A percentile compares a stretch with the other conserved stretches of the same genome.
Evolutionary conservation across 2,888 invertebrate species (phyloP).

Genomic region (Meteorus cinctellus): DNA sequence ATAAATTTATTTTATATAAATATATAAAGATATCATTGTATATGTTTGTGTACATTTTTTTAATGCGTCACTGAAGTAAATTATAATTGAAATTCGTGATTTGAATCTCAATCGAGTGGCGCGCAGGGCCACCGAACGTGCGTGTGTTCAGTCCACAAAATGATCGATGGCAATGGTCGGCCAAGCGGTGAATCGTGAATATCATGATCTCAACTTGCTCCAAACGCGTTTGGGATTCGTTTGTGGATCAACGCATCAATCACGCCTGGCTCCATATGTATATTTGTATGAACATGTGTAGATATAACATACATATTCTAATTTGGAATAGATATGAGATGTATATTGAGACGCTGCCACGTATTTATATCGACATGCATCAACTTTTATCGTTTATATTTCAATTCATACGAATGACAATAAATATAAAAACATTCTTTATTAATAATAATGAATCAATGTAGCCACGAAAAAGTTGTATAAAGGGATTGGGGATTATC

Average conservation of each 20-base stretch:
- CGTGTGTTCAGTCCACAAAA: constrained; percentile 36
- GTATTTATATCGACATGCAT: constrained; percentile 1
- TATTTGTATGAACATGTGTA: constrained; percentile 28
- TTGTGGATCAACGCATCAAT: constrained; percentile 53
- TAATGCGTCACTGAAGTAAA: constrained; percentile 16
- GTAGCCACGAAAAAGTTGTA: neutral
- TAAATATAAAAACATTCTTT: constrained; percentile 8
- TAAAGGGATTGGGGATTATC: neutral
- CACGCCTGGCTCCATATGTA: constrained; percentile 33
- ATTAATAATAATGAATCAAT: neutral
- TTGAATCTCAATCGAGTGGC: constrained; percentile 37
- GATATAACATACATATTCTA: neutral
- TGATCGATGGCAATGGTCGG: constrained; percentile 43
- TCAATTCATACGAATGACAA: constrained; percentile 36
- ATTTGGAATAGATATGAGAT: neutral
- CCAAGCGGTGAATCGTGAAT: constrained; percentile 35
- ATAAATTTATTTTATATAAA: neutral
- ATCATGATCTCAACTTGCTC: constrained; percentile 35
- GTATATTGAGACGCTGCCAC: constrained; percentile 20
- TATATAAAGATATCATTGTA: neutral
- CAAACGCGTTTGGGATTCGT: constrained; percentile 46
- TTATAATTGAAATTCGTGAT: constrained; percentile 37
- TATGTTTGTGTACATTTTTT: neutral
- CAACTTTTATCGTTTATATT: constrained; percentile 33
- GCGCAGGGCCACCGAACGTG: constrained; percentile 14